These are phyloP conservation scores for Darevskia nairensis DNA, from an alignment of 2,797 vertebrate genomes.

Conservation along the genomic window DNA sequence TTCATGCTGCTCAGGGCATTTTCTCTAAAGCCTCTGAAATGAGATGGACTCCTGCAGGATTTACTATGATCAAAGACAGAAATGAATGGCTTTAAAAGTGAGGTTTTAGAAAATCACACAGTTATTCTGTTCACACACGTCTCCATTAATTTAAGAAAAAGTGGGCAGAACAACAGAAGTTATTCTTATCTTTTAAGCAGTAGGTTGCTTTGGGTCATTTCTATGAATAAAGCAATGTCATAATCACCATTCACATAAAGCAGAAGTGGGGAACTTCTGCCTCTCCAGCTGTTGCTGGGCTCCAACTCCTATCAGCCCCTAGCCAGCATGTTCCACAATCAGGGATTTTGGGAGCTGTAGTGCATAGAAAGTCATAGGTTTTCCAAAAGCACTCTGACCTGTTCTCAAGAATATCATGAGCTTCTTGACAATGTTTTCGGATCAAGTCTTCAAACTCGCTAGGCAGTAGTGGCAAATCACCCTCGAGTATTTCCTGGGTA, in stretches of 20 bases:
- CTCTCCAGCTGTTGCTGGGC: no score
- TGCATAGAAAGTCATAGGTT: not conserved
- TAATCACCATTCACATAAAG: not conserved
- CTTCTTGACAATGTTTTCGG: constrained; percentile 82
- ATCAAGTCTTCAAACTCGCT: constrained; percentile 80
- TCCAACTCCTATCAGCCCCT: no score
- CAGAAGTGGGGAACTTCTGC: no score
- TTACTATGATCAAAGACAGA: not conserved
- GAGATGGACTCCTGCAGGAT: not conserved
- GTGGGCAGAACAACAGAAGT: no score
- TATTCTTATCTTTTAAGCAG: no score
- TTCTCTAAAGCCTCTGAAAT: not conserved
- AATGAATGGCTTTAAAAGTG: not conserved
- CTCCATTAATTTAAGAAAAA: not conserved
- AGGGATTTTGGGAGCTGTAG: no score
- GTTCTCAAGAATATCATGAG: constrained; percentile 79
- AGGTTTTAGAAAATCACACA: not conserved
- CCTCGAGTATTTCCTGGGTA: constrained; percentile 78
- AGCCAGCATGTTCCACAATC: no score
- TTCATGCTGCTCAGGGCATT: not conserved
- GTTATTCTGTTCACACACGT: not conserved
- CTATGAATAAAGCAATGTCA: no score
- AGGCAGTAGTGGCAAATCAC: constrained; percentile 83
- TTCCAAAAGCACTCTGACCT: constrained; percentile 70
- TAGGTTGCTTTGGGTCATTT: no score